Percentiles rank a stretch among this genome's conserved stretches.
These are phyloP conservation scores for Thaumetopoea pityocampa DNA, from an alignment of 1,140 invertebrate species.

Conservation along the genomic window DNA sequence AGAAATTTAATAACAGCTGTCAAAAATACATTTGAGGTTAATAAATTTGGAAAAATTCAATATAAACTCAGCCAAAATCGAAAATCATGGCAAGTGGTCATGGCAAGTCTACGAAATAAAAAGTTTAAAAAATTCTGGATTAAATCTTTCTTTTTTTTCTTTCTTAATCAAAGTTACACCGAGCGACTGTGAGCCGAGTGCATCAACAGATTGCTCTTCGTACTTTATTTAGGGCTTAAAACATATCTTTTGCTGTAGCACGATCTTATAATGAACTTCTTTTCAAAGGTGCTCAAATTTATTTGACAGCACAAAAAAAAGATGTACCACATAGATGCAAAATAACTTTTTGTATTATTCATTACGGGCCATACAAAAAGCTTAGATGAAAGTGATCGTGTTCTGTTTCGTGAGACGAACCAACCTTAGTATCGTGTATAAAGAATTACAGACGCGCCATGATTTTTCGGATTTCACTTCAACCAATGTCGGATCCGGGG, in stretches of 20 bases:
- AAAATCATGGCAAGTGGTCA: too few species aligned
- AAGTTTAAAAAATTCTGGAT: too few species aligned
- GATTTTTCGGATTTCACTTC: background rate
- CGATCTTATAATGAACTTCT: constrained; percentile 9
- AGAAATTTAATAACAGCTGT: too few species aligned
- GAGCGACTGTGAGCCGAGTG: too few species aligned
- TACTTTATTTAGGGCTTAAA: background rate
- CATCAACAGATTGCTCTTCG: too few species aligned
- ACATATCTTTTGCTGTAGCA: constrained; percentile 22
- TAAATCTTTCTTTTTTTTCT: too few species aligned
- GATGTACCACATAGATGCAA: constrained; percentile 67
- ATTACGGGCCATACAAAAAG: constrained; percentile 40
- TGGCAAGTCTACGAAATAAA: too few species aligned
- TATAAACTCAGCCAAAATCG: too few species aligned
- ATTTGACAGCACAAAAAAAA: constrained; percentile 35
- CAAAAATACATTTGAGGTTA: too few species aligned
- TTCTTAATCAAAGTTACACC: too few species aligned
- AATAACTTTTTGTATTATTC: constrained; percentile 54
- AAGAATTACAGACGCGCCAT: background rate
- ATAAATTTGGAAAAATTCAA: too few species aligned
- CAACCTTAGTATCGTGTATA: background rate
- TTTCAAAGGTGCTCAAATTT: constrained; percentile 41
- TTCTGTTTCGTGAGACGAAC: constrained; percentile 37
- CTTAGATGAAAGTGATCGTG: constrained; percentile 64
- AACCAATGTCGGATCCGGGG: too few species aligned